Evolutionary conservation across 2,113 vertebrate genomes (phyloP), one percentile per base, ranked within the genome.

Genomic region (Notechis scutatus): DNA sequence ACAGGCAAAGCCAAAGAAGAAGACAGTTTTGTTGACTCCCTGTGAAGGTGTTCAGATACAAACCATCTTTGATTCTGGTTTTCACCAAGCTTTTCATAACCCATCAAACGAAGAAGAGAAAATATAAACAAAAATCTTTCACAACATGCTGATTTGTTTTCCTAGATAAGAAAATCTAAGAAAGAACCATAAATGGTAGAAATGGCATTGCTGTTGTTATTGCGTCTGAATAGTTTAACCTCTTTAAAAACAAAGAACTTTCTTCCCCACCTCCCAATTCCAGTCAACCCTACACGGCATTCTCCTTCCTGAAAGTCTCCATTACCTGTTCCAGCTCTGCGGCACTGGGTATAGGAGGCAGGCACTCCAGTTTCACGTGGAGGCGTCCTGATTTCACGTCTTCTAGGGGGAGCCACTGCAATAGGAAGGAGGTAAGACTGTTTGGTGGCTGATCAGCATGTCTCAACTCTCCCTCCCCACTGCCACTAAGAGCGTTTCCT

Each of bases 371-470:
- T 91, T 97, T 95, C 91, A 99, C 96, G 93, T 99, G 99, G 94
- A 99, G 97, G 45, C 97, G 97, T 59, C 99, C 99, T 8, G 99
- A 99, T 89, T 98, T 98, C 87, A 99, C 98, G 14, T 99, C 98
- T 92, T 98, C 98, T 50, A 99, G 97, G 15, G 97, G 97, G 95
- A 98, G 98, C 98, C 99, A 99, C 99, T 99, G 95, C 15, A 57
- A 57, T 7, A 57, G 86, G 87, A 89, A 5, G 29, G 90, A 14
- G 34, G 54, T n/a, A 3, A 42, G 54, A 55, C 50, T 42, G 54
- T 34, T 88, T 24, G 88, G 69, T 47, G 47, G 54, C 23, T 14
- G 6, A 39, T 26, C 8, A 3, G 7, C 9, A 29, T n/a, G 29
- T 29, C 64, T 34, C n/a, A 59, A 34, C n/a, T n/a, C n/a, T 81